Base-by-base conservation (phyloP, 2,888 invertebrate species). In the Drosophila cognata region DNA sequence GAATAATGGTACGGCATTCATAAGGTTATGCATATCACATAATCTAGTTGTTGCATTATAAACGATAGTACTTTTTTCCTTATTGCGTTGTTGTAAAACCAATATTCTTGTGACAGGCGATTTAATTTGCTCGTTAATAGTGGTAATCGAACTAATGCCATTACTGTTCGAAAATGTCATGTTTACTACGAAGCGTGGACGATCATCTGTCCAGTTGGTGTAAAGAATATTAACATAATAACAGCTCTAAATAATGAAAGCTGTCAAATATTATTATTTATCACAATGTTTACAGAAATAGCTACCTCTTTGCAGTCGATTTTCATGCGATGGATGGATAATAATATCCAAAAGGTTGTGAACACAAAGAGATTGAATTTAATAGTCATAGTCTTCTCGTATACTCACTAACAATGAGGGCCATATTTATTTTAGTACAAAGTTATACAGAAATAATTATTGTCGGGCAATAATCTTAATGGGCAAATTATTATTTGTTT, bases 1-100 rank as follows among this genome's bases (percentile, higher is more conserved):
- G 28, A 91, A 77, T 7, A 91, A 72, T 7, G 91, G 91, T 2
- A 91, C 74, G 4, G 81, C 62, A 36, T 85, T 89, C 3, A 90
- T 52, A 7, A 83, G 57, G 2, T 57, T 41, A 21, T 79, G 74
- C 31, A 89, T 21, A 8, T 76, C 74, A 46, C 89, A 89, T 16
- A 91, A 52, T 52, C 76, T 82, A 5, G 91, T 75, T 10, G 91
- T 81, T 18, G 79, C 77, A 65, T 89, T 89, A 52, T 88, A 89
- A 10, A 89, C 66, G 0, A 77, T 79, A 4, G 67, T 74, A 0
- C 64, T n/a, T 46, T 72, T 81, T n/a, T 74, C 71, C 6, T 78
- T 75, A 1, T 13, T 36, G 10, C 70, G 65, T 33, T 76, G 74
- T 59, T 80, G 82, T 10, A 67, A n/a, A 29, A 89, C 28, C 2